These are phyloP conservation scores for Pterobdella sp. DNA, from an alignment of 2,888 invertebrate species.

Conservation along the genomic window DNA sequence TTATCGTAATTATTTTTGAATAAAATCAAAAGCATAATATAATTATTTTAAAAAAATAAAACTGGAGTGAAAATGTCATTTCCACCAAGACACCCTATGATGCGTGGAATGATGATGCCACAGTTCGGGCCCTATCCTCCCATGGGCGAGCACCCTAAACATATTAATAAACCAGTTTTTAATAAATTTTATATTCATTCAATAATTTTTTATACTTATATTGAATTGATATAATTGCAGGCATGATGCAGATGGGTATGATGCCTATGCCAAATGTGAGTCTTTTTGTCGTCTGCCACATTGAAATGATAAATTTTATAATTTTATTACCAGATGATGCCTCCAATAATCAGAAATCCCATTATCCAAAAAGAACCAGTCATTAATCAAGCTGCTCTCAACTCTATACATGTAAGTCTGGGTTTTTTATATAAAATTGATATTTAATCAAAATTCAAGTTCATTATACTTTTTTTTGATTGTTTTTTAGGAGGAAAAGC, in stretches of 20 bases:
- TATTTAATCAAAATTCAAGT: neutral
- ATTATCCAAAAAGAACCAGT: conserved; percentile 10
- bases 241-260: conserved; percentile 51
- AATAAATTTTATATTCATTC: neutral
- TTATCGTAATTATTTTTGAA: neutral
- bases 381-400: conserved; percentile 10
- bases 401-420: neutral
- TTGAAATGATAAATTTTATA: too few species aligned
- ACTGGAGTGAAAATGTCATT: conserved; percentile 64
- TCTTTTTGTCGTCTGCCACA: too few species aligned
- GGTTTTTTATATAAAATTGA: neutral
- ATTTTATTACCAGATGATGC: neutral
- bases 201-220: neutral
- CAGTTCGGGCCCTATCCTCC: conserved; percentile 47
- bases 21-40: neutral
- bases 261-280: conserved; percentile 46
- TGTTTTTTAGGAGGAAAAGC: conserved; percentile 50
- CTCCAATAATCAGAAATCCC: neutral
- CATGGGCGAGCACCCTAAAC: conserved; percentile 41
- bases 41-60: neutral
- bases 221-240: conserved; percentile 38
- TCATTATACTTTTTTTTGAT: neutral
- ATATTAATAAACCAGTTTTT: neutral
- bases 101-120: conserved; percentile 56
- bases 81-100: conserved; percentile 75